A percentile compares a stretch with the other conserved stretches of the same genome.
These are phyloP conservation scores for Nycteola revayana DNA, from an alignment of 2,888 invertebrate genomes.

Conservation along the genomic window DNA sequence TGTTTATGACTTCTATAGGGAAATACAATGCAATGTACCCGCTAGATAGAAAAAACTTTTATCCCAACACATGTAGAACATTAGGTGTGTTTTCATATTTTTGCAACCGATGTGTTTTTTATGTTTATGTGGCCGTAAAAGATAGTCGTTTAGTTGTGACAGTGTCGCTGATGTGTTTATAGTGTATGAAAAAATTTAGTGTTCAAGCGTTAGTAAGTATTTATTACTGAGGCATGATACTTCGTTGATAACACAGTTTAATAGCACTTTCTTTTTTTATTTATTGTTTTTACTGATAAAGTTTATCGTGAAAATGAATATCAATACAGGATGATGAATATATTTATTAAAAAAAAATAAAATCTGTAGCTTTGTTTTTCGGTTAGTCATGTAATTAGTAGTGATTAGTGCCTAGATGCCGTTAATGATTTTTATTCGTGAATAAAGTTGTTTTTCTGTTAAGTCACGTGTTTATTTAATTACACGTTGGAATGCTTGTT, in stretches of 20 bases:
- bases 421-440: no score
- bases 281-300: conserved; percentile 19
- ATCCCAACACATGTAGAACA: conserved; percentile 64
- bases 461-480: no score
- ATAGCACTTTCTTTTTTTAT: conserved; percentile 26
- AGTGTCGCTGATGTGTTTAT: conserved; percentile 67
- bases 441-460: no score
- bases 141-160: conserved; percentile 67
- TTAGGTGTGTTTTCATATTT: conserved; percentile 75
- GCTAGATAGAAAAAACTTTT: conserved; percentile 76
- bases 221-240: conserved; percentile 50
- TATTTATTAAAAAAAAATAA: no score
- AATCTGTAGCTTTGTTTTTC: no score
- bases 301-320: no score
- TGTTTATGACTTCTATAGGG: conserved; percentile 80
- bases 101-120: conserved; percentile 71
- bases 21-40: conserved; percentile 66
- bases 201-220: conserved; percentile 46
- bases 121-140: conserved; percentile 76
- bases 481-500: no score
- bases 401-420: no score
- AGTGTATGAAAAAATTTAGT: conserved; percentile 67
- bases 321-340: no score
- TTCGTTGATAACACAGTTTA: conserved; percentile 38
- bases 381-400: no score